phyloP scores from a whole-genome alignment of 2,113 vertebrate genomes.

The Thamnaconus septentrionalis region DNA sequence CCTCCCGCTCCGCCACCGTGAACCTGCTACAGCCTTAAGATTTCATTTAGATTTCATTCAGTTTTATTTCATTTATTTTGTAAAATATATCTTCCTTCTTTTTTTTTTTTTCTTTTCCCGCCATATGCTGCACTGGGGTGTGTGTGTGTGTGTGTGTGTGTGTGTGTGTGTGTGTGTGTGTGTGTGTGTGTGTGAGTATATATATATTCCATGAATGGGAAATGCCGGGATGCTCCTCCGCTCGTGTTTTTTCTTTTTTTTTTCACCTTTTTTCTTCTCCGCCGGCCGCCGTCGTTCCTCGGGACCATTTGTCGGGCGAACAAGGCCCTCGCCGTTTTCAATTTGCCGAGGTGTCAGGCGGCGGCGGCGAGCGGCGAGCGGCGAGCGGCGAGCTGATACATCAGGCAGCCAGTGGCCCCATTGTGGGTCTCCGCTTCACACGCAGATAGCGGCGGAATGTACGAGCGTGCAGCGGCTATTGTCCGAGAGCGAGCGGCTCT shows the following conservation, averaged over 20 bases:
- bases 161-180: no score
- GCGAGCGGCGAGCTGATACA: conserved; percentile 59
- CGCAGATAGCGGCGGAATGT: conserved; percentile 55
- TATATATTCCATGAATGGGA: conserved; percentile 70
- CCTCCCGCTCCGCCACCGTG: conserved; percentile 44
- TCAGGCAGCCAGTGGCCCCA: conserved; percentile 43
- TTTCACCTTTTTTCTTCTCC: no score
- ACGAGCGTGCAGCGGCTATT: conserved; percentile 45
- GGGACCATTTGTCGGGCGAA: conserved; percentile 57
- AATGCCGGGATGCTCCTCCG: conserved; percentile 27
- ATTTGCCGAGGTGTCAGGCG: conserved; percentile 73
- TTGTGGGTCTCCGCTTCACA: conserved; percentile 63
- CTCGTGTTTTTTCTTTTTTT: conserved; percentile 22
- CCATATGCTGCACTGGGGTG: conserved; percentile 30
- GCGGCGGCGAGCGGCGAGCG: conserved; percentile 21
- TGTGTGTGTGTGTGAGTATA: not conserved
- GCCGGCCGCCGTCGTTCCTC: not conserved
- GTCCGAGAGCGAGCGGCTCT: conserved; percentile 32
- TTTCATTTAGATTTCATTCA: conserved; percentile 80
- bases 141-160: no score
- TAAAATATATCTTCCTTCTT: conserved; percentile 56
- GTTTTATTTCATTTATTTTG: conserved; percentile 32
- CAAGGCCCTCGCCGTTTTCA: conserved; percentile 68
- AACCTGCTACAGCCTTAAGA: conserved; percentile 33
- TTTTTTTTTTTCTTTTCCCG: not conserved